phyloP scores from a whole-genome alignment of 30 jellyfish, hydroid and myxozoan species.

The Sanderia malayensis region DNA sequence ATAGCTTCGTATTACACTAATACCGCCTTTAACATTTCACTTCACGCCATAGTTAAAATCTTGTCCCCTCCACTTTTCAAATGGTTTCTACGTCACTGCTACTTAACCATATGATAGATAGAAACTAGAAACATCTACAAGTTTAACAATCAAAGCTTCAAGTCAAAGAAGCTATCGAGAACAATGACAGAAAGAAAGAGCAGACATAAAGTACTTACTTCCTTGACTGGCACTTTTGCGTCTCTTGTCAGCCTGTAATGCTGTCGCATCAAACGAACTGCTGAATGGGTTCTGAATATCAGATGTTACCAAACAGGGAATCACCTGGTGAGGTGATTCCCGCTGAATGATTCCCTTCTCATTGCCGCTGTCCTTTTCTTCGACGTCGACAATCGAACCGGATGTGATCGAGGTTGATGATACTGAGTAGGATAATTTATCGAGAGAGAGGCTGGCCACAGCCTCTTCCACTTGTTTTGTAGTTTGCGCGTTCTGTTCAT shows the following conservation, averaged over 20 bases:
- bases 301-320: constrained; percentile 1
- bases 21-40: too few species aligned
- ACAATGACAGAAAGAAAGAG: too few species aligned
- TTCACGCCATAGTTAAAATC: too few species aligned
- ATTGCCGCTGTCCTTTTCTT: constrained; percentile 65
- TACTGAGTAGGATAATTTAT: constrained; percentile 42
- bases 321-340: constrained; percentile 10
- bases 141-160: too few species aligned
- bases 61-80: too few species aligned
- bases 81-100: too few species aligned
- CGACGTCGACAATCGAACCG: constrained; percentile 58
- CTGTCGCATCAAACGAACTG: constrained; percentile 31
- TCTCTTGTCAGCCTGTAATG: constrained; percentile 33
- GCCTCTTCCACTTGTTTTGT: constrained; percentile 61
- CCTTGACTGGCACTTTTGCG: constrained; percentile 79
- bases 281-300: constrained; percentile 15
- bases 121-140: too few species aligned
- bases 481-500: constrained; percentile 76
- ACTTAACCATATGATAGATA: too few species aligned
- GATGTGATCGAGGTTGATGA: constrained; percentile 43
- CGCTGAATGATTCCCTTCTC: constrained; percentile 66
- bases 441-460: constrained; percentile 50
- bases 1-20: too few species aligned
- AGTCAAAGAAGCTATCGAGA: too few species aligned
- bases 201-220: constrained; percentile 49